Conservation (phyloP, 2,797 vertebrate genomes). For the Crocidura indochinensis region DNA sequence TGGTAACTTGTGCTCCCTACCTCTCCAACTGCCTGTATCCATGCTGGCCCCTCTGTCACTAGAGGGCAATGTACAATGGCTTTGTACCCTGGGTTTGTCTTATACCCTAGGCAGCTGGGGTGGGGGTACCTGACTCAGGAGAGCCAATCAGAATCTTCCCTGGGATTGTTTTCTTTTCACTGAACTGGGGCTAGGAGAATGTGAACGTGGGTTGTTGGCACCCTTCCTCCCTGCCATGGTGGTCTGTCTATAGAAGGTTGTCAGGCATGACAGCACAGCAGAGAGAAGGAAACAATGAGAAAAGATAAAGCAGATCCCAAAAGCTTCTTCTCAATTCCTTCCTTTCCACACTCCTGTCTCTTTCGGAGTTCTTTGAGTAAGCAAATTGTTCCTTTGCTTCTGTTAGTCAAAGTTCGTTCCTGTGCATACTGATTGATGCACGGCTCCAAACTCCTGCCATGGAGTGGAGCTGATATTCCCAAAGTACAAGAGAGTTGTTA, state of each 20-base stretch:
- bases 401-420: neutral
- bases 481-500: neutral
- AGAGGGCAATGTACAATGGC: neutral
- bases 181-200: neutral
- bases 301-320: neutral
- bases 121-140: neutral
- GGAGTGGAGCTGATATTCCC: constrained; percentile 16
- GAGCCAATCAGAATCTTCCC: constrained; percentile 62
- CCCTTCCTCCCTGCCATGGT: accelerated
- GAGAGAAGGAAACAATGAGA: neutral
- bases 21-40: neutral
- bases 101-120: neutral
- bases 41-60: neutral
- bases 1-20: neutral
- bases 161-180: neutral
- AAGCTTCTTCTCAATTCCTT: neutral
- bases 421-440: neutral
- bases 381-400: neutral
- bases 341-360: neutral
- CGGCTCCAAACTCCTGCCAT: neutral
- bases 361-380: neutral
- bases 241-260: neutral
- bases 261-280: neutral
- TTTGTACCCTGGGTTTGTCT: neutral
- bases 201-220: neutral